These are phyloP conservation scores for Pseudocheirus occidentalis DNA, from an alignment of 2,797 vertebrate genomes.

Conservation along the genomic window DNA sequence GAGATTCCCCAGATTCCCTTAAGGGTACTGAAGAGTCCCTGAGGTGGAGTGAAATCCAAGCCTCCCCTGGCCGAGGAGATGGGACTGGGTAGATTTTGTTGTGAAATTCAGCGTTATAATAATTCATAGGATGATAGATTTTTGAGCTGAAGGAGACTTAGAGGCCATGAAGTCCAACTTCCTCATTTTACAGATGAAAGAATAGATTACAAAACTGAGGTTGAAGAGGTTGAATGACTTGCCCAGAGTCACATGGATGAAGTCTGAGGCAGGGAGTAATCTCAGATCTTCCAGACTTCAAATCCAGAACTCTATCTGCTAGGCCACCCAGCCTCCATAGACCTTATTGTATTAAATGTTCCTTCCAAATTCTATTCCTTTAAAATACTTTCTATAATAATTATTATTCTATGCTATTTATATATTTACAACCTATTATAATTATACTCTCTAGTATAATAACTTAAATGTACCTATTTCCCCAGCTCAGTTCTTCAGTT, in stretches of 20 bases:
- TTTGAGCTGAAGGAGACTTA: background rate
- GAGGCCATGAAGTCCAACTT: background rate
- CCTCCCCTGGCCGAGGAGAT: background rate
- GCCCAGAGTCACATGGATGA: background rate
- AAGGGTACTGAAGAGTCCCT: background rate
- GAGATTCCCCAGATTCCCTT: background rate
- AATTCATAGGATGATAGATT: background rate
- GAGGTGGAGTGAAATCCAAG: background rate
- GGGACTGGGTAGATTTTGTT: background rate
- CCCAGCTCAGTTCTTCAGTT: background rate
- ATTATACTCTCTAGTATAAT: background rate
- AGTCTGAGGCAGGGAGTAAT: background rate
- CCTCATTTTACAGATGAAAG: background rate
- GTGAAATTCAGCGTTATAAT: constrained; percentile 8
- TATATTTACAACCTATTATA: background rate
- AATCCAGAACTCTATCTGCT: background rate
- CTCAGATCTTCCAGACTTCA: background rate
- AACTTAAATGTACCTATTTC: background rate
- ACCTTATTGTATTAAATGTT: background rate
- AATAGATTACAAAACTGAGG: background rate
- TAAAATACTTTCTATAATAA: background rate
- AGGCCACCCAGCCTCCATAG: background rate
- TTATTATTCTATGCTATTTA: background rate
- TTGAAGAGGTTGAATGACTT: background rate
- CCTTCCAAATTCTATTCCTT: background rate